phyloP scores from a whole-genome alignment of 2,888 invertebrate species.

The Hydriomena furcata region DNA sequence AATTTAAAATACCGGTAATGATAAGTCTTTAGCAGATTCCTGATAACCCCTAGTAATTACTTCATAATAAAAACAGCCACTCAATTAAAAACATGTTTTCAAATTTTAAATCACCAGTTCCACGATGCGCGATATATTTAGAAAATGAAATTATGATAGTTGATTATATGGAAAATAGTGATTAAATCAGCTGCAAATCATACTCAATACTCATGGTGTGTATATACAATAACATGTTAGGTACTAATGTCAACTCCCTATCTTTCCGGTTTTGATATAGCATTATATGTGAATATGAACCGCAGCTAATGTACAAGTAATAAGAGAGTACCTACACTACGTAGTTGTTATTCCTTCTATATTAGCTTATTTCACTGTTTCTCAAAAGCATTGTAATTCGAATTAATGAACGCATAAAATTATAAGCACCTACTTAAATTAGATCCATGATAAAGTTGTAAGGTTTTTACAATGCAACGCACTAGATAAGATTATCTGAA shows the following conservation, averaged over 20 bases:
- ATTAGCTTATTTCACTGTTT: slow-evolving; percentile 4
- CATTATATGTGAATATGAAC: slow-evolving; percentile 3
- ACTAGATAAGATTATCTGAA: slow-evolving; percentile 9
- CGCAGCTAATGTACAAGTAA: slow-evolving; percentile 1
- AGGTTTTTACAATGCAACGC: background rate
- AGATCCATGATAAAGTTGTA: background rate
- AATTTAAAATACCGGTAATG: slow-evolving; percentile 8
- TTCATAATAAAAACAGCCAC: too few relatives aligned
- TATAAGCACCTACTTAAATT: background rate
- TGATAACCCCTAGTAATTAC: too few relatives aligned
- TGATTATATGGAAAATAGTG: too few relatives aligned
- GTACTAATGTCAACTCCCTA: slow-evolving; percentile 4
- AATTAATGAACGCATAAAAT: slow-evolving; percentile 6
- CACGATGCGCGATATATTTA: too few relatives aligned
- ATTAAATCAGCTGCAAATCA: background rate
- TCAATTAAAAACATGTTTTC: too few relatives aligned
- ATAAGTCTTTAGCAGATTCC: too few relatives aligned
- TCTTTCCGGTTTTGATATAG: slow-evolving; percentile 9
- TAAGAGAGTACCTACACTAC: background rate
- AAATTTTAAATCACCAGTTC: too few relatives aligned
- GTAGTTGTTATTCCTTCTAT: slow-evolving; percentile 1
- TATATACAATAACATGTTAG: background rate
- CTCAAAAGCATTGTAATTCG: background rate
- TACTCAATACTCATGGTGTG: too few relatives aligned
- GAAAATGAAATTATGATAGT: too few relatives aligned